phyloP scores from a whole-genome alignment of 2,113 vertebrate genomes.

The Pantherophis guttatus region DNA sequence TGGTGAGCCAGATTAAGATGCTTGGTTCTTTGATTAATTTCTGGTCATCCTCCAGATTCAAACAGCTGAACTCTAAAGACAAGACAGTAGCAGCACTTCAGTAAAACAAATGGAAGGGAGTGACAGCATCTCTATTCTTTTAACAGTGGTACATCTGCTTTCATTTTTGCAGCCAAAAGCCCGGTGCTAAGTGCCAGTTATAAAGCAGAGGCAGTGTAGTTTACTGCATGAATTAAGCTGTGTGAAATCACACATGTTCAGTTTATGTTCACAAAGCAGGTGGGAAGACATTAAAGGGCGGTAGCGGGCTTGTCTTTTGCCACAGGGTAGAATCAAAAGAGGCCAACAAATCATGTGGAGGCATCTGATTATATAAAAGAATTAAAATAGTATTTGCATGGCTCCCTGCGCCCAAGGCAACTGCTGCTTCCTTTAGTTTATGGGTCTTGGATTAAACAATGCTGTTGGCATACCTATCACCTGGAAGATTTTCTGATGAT shows the following conservation, averaged over 20 bases:
- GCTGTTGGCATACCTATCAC: not conserved
- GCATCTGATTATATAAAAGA: rapidly evolving
- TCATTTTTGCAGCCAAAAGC: conserved; percentile 54
- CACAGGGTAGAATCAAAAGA: not conserved
- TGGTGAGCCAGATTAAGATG: conserved; percentile 46
- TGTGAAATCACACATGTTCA: not conserved
- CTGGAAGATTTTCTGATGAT: not conserved
- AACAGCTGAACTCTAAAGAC: conserved; percentile 61
- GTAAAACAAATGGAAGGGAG: not conserved
- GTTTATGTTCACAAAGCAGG: not conserved
- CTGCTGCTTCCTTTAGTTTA: not conserved
- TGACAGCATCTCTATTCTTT: conserved; percentile 63
- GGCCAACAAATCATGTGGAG: conserved; percentile 19
- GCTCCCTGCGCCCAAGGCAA: not conserved
- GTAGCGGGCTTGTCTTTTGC: not conserved
- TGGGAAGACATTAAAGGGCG: conserved; percentile 1
- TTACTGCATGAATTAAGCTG: not conserved
- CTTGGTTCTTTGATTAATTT: conserved; percentile 62
- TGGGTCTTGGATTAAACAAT: not conserved
- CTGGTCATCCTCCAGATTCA: conserved; percentile 55
- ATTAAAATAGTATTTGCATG: not conserved
- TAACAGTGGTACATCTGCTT: conserved; percentile 53
- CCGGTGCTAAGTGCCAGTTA: conserved; percentile 24
- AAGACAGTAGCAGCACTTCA: conserved; percentile 57
- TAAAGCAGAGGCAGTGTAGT: conserved; percentile 24